Evolutionary conservation across 2,888 invertebrate genomes (phyloP).

Genomic region (Lasioglossum lativentre): DNA sequence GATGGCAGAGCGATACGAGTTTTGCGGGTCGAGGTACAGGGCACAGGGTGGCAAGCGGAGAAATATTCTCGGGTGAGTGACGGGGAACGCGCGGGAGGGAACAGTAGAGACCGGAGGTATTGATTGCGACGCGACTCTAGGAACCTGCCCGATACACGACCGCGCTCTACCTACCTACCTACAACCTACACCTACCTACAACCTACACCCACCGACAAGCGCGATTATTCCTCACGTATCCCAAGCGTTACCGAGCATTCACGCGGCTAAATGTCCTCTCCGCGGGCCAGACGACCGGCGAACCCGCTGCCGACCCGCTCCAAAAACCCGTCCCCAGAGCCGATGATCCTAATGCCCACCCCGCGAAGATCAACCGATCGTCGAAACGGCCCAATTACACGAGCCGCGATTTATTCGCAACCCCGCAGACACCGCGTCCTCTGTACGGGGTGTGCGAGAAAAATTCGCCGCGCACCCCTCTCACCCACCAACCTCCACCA

Average conservation of each 20-base stretch:
- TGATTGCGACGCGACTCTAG: slow-evolving; percentile 76
- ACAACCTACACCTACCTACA: slow-evolving; percentile 61
- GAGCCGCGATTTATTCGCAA: slow-evolving; percentile 5
- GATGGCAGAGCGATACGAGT: slow-evolving; percentile 66
- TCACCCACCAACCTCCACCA: background rate
- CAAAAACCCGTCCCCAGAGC: slow-evolving; percentile 10
- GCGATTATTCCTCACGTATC: slow-evolving; percentile 69
- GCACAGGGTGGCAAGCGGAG: slow-evolving; percentile 71
- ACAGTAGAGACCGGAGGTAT: slow-evolving; percentile 77
- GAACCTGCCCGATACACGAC: slow-evolving; percentile 75
- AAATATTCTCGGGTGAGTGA: slow-evolving; percentile 81
- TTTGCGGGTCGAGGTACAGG: slow-evolving; percentile 71
- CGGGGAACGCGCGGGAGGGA: slow-evolving; percentile 78
- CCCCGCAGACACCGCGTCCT: background rate
- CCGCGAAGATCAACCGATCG: background rate
- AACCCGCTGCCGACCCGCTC: slow-evolving; percentile 1
- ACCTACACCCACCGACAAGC: slow-evolving; percentile 62
- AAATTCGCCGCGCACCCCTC: background rate
- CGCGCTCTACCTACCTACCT: slow-evolving; percentile 67
- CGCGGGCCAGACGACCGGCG: slow-evolving; percentile 21
- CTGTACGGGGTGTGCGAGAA: background rate
- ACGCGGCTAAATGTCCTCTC: slow-evolving; percentile 61
- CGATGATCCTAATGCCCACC: background rate
- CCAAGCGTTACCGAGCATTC: slow-evolving; percentile 62
- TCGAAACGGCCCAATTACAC: slow-evolving; percentile 14